These are phyloP conservation scores for Sminthurides aquaticus DNA, from an alignment of 2,888 invertebrate species.

Conservation along the genomic window DNA sequence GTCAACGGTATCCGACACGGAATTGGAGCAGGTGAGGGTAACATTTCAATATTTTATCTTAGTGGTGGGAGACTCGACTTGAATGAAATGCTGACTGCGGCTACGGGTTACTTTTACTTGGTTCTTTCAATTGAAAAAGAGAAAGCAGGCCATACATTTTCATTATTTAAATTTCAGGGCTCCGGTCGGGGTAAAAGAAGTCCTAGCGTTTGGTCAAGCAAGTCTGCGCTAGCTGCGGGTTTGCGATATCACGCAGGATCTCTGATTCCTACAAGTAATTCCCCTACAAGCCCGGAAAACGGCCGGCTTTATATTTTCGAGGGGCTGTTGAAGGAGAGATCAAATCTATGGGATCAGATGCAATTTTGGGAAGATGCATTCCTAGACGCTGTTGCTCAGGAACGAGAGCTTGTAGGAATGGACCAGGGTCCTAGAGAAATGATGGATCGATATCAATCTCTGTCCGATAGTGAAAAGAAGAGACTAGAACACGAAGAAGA, in stretches of 20 bases:
- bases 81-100: too few species aligned
- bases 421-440: constrained; percentile 98
- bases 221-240: constrained; percentile 78
- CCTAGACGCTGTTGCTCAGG: constrained; percentile 92
- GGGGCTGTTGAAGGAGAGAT: constrained; percentile 67
- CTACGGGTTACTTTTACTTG: neutral
- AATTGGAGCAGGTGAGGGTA: constrained; percentile 71
- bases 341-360: constrained; percentile 95
- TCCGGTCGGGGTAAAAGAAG: constrained; percentile 68
- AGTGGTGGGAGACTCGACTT: too few species aligned
- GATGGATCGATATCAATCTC: constrained; percentile 91
- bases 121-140: neutral
- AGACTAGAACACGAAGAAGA: constrained; percentile 97
- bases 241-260: constrained; percentile 80
- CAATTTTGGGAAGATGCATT: constrained; percentile 99
- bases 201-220: constrained; percentile 84
- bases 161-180: constrained; percentile 50
- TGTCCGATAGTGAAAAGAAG: constrained; percentile 87
- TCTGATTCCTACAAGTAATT: constrained; percentile 69
- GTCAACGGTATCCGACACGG: constrained; percentile 89
- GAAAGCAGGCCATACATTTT: neutral
- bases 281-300: constrained; percentile 82
- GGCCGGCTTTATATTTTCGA: constrained; percentile 87
- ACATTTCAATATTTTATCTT: neutral
- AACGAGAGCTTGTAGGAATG: constrained; percentile 98